A percentile compares a stretch with the other conserved stretches of the same genome.
Evolutionary conservation across 2,888 invertebrate genomes (phyloP).

Genomic region (Mesorhabditis spiculigera): DNA sequence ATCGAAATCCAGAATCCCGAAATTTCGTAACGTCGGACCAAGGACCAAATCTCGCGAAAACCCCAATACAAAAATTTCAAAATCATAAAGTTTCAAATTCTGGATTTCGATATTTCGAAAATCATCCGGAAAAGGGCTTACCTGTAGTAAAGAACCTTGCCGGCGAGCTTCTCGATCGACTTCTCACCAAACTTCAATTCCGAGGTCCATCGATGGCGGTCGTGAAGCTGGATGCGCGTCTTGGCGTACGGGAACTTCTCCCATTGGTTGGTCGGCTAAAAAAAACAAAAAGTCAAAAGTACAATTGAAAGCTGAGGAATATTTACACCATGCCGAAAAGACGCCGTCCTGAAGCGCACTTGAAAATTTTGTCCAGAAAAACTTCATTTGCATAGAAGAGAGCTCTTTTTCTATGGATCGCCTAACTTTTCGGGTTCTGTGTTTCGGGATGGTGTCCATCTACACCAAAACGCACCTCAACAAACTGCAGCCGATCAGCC

Average conservation of each 20-base stretch:
- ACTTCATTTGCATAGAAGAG: no score
- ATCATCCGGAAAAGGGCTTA: not conserved
- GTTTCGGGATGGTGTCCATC: not conserved
- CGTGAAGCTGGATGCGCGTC: constrained; percentile 16
- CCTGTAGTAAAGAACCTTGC: constrained; percentile 32
- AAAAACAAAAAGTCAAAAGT: not conserved
- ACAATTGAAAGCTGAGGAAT: not conserved
- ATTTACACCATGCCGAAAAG: not conserved
- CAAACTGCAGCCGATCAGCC: constrained; percentile 26
- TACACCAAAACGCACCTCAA: constrained; percentile 19
- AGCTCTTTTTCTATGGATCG: no score
- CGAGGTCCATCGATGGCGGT: constrained; percentile 1
- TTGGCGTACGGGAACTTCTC: constrained; percentile 33
- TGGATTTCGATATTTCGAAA: not conserved
- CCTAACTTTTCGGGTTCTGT: no score
- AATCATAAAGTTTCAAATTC: not conserved
- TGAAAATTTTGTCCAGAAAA: no score
- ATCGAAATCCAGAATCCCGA: no score
- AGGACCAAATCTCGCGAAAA: constrained; percentile 12
- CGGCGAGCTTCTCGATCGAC: constrained; percentile 15
- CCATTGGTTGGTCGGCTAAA: constrained; percentile 20
- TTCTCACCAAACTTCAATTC: constrained; percentile 10
- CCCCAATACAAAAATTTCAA: constrained; percentile 14
- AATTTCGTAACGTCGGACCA: no score
- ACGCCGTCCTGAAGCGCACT: constrained; percentile 1